These are phyloP conservation scores for Lepidostoma basale DNA, from an alignment of 1,140 invertebrate genomes.

Conservation along the genomic window DNA sequence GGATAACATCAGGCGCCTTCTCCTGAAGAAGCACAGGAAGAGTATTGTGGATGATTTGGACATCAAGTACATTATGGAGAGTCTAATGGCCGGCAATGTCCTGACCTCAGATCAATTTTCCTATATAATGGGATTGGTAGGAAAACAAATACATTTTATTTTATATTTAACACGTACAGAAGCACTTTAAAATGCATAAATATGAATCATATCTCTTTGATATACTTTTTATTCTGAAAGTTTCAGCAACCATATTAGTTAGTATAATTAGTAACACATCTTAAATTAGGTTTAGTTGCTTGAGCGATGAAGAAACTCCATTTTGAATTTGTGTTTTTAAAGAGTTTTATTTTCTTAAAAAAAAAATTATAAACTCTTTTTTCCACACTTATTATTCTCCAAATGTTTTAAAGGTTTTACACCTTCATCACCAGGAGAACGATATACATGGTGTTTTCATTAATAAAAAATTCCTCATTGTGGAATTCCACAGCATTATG, in stretches of 20 bases:
- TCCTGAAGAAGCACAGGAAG: constrained; percentile 52
- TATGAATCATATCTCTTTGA: background rate
- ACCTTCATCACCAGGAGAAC: no score
- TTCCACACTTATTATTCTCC: no score
- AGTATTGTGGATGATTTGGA: constrained; percentile 55
- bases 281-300: background rate
- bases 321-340: no score
- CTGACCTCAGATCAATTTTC: constrained; percentile 34
- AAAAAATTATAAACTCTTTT: no score
- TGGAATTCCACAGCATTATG: no score
- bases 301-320: no score
- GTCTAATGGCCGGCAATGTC: constrained; percentile 51
- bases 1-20: constrained; percentile 51
- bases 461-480: no score
- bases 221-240: background rate
- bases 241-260: background rate
- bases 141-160: constrained; percentile 39
- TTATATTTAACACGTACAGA: constrained; percentile 1
- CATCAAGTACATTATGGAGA: constrained; percentile 52
- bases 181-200: background rate
- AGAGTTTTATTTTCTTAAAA: no score
- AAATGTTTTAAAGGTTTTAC: no score
- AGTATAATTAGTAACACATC: background rate
- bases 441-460: no score
- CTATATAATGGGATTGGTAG: background rate